Base-by-base conservation (phyloP, 2,797 vertebrate genomes). In the Paedocypris micromegethes region DNA sequence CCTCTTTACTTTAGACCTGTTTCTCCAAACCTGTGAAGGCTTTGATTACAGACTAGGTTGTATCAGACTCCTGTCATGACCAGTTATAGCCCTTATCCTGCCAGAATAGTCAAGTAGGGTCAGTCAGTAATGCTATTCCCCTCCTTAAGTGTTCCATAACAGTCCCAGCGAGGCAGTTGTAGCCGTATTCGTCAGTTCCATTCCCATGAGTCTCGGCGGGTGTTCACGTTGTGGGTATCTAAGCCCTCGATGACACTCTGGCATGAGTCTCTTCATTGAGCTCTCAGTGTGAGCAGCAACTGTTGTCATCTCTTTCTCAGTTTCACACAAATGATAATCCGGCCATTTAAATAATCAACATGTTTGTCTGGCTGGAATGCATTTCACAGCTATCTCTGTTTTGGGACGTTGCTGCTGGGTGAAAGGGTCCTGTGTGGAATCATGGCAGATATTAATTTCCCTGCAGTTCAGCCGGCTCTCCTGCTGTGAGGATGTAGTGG, bases 261-360 rank as follows among this genome's bases (percentile, higher is more conserved):
- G 78, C 70, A 73, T 70, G 42, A 4, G 57, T 58, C 75, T 82
- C 76, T 78, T 81, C 75, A 76, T 75, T 66, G 66, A 49, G 43
- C 65, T 72, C 81, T 75, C 85, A 79, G 81, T 86, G 81, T 81
- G 80, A 77, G 74, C 63, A 4, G 71, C 78, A 74, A 75, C 84
- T 74, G 76, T 79, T 73, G 70, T 65, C 61, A 53, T 48, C 57
- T 77, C 59, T 62, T 68, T 68, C 66, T 73, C 51, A 53, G 70
- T 66, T 71, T 57, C 40, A 53, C 58, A 68, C 63, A 62, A 56
- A 61, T 57, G 72, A 67, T 79, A 81, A 83, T 77, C 78, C 77
- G 63, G 42, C 58, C 58, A 76, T 78, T 84, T 84, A 74, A 23
- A 85, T 83, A 76, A 80, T 81, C 72, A 77, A 74, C 55, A 75